phyloP scores from a whole-genome alignment of 1,140 invertebrate genomes.

The Zaprionus lachaisei region DNA sequence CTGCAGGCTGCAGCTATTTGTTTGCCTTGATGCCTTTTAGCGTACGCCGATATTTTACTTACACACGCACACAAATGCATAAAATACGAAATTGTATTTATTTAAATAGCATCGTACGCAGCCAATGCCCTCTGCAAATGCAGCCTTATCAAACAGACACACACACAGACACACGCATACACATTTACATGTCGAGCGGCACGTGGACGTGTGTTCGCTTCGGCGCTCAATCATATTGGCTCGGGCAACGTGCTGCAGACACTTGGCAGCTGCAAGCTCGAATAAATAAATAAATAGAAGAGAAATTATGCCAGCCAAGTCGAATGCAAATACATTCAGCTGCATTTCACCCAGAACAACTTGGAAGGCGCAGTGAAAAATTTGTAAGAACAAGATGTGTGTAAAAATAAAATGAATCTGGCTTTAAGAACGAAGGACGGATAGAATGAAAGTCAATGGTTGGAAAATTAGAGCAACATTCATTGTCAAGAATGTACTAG shows the following conservation, averaged over 20 bases:
- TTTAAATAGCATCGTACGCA: slow-evolving; percentile 72
- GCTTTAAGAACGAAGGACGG: too few species aligned
- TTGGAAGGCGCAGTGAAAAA: too few species aligned
- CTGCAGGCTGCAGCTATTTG: slow-evolving; percentile 50
- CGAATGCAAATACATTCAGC: slow-evolving; percentile 32
- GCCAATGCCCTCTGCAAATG: slow-evolving; percentile 58
- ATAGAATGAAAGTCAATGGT: too few species aligned
- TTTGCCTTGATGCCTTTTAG: slow-evolving; percentile 70
- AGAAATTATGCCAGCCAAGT: slow-evolving; percentile 32
- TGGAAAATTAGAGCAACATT: too few species aligned
- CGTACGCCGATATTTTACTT: slow-evolving; percentile 50
- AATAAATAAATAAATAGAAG: slow-evolving; percentile 25
- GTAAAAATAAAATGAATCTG: too few species aligned
- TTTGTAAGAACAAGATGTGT: neutral
- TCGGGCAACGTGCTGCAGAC: slow-evolving; percentile 40
- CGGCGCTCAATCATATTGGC: slow-evolving; percentile 74
- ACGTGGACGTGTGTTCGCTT: slow-evolving; percentile 55
- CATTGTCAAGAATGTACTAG: too few species aligned
- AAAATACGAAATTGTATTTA: slow-evolving; percentile 72
- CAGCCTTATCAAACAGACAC: slow-evolving; percentile 49
- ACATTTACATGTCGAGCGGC: slow-evolving; percentile 40
- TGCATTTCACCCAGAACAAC: neutral
- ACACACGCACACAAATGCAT: slow-evolving; percentile 12
- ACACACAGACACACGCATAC: neutral
- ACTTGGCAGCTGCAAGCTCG: slow-evolving; percentile 9